Percentiles rank a stretch among this genome's conserved stretches.
Conservation (phyloP, 2,797 vertebrate species). For the Oryzias dopingdopingensis region DNA sequence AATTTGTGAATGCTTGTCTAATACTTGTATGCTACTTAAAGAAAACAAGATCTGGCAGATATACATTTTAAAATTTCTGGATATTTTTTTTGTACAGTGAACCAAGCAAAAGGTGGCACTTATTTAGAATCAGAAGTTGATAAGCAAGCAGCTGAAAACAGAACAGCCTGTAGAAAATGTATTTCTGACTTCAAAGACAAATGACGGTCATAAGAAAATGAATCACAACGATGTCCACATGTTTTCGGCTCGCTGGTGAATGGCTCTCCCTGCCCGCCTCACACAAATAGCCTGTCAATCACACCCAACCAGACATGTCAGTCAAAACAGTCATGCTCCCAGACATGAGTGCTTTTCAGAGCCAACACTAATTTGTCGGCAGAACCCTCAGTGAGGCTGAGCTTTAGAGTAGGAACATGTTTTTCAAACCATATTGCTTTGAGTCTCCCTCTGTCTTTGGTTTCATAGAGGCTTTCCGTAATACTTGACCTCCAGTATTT, state of each 20-base stretch:
- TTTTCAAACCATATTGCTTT: background rate
- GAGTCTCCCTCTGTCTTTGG: background rate
- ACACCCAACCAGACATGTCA: background rate
- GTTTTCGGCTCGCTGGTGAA: background rate
- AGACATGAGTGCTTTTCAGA: background rate
- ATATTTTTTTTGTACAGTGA: background rate
- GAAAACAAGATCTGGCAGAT: background rate
- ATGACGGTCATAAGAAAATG: background rate
- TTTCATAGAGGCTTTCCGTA: background rate
- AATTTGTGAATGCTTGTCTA: no score
- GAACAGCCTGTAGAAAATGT: background rate
- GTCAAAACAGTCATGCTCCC: background rate
- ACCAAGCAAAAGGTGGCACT: background rate
- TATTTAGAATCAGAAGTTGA: background rate
- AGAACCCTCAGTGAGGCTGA: background rate
- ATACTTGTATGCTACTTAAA: background rate
- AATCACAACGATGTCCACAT: background rate
- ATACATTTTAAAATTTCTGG: background rate
- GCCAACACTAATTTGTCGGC: background rate
- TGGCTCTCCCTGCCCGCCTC: background rate
- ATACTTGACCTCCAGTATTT: slow-evolving; percentile 5
- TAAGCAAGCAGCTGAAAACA: background rate
- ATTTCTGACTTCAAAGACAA: background rate
- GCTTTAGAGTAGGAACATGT: background rate
- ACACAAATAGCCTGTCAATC: background rate